Conservation (phyloP, 2,797 vertebrate genomes). For the Anisognathus igniventris region DNA sequence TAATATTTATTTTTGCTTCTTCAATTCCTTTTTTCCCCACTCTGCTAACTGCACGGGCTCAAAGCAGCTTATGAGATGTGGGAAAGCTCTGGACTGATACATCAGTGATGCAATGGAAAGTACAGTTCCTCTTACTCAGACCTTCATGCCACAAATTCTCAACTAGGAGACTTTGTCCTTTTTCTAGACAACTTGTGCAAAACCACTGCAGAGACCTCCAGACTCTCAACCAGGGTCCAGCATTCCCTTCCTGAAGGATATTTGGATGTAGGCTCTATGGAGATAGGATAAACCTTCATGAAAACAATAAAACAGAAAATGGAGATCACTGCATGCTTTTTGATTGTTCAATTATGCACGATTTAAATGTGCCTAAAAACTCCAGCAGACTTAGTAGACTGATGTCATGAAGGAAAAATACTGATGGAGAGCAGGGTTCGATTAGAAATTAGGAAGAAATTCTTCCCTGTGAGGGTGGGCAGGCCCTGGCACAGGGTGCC, state of each 20-base stretch:
- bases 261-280: accelerated
- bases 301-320: neutral
- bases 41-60: slow-evolving; percentile 31
- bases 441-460: neutral
- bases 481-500: neutral
- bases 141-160: neutral
- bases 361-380: neutral
- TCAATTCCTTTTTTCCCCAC: slow-evolving; percentile 63
- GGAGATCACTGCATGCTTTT: neutral
- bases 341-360: accelerated
- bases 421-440: neutral
- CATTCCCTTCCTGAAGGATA: neutral
- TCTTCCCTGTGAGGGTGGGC: accelerated
- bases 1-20: slow-evolving; percentile 82
- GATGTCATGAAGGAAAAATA: neutral
- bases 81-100: slow-evolving; percentile 15
- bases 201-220: neutral
- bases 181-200: neutral
- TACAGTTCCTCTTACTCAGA: neutral
- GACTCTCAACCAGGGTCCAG: neutral
- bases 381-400: neutral
- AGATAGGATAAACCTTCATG: neutral
- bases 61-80: slow-evolving; percentile 13
- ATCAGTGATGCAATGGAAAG: neutral
- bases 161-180: neutral